phyloP scores from a whole-genome alignment of 2,888 invertebrate genomes.

The Eupeodes latifasciatus region DNA sequence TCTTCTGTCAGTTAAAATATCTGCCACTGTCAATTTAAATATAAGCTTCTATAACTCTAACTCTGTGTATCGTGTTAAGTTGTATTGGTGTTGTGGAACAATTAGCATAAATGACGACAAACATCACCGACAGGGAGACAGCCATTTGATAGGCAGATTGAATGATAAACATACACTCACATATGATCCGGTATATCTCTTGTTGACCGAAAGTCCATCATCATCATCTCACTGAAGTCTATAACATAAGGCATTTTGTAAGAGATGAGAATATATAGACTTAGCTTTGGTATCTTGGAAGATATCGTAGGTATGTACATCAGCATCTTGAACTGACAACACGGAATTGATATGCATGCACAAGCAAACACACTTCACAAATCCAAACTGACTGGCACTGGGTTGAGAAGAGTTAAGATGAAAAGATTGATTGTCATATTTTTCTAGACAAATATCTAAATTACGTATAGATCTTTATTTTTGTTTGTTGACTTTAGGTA shows the following conservation, averaged over 20 bases:
- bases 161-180: slow-evolving; percentile 71
- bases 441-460: slow-evolving; percentile 18
- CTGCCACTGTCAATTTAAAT: slow-evolving; percentile 18
- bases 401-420: not conserved
- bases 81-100: slow-evolving; percentile 65
- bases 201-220: slow-evolving; percentile 68
- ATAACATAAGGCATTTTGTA: not conserved
- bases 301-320: slow-evolving; percentile 13
- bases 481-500: slow-evolving; percentile 61
- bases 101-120: slow-evolving; percentile 76
- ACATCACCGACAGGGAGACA: slow-evolving; percentile 63
- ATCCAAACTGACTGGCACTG: slow-evolving; percentile 48
- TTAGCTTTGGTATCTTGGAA: slow-evolving; percentile 20
- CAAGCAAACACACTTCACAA: slow-evolving; percentile 53
- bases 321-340: slow-evolving; percentile 57
- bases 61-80: slow-evolving; percentile 26
- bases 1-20: slow-evolving; percentile 49
- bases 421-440: slow-evolving; percentile 69
- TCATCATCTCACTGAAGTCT: slow-evolving; percentile 28
- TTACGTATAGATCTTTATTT: not conserved
- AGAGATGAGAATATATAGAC: slow-evolving; percentile 24
- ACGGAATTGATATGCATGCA: slow-evolving; percentile 65
- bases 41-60: not conserved
- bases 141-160: slow-evolving; percentile 73
- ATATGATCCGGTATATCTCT: slow-evolving; percentile 33